Percentiles rank a stretch among this genome's conserved stretches.
Conservation (phyloP, 1,140 invertebrate species). For the Drosophila nigromelanica region DNA sequence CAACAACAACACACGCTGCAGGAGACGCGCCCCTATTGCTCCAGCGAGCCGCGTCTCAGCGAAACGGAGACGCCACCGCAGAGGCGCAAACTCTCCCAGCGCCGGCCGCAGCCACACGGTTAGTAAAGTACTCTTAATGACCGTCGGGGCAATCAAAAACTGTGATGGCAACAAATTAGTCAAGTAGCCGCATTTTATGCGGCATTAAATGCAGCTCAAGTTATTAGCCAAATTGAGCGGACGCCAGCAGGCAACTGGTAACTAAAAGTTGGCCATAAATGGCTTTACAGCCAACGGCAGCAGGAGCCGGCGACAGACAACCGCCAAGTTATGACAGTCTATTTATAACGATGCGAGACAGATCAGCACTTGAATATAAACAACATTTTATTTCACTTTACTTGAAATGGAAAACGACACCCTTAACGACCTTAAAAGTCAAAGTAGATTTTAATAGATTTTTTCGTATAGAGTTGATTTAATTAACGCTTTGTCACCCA, state of each 20-base stretch:
- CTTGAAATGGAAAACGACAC: too few species aligned
- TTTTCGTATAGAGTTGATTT: slow-evolving; percentile 49
- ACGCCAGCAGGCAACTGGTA: slow-evolving; percentile 17
- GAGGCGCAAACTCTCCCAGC: slow-evolving; percentile 84
- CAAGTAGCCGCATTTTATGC: slow-evolving; percentile 64
- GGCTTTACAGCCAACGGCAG: slow-evolving; percentile 23
- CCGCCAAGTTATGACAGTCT: slow-evolving; percentile 23
- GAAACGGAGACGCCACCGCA: slow-evolving; percentile 83
- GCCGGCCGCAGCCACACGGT: slow-evolving; percentile 84
- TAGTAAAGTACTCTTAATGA: slow-evolving; percentile 62
- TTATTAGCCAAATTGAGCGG: slow-evolving; percentile 69
- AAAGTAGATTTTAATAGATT: slow-evolving; percentile 11
- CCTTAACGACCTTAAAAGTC: neutral
- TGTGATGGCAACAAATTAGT: slow-evolving; percentile 65
- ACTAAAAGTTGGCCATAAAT: slow-evolving; percentile 54
- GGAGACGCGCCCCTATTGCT: slow-evolving; percentile 79
- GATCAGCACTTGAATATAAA: neutral
- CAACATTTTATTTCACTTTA: neutral
- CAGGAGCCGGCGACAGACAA: slow-evolving; percentile 17
- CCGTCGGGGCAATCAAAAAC: slow-evolving; percentile 52
- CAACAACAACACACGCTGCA: slow-evolving; percentile 74
- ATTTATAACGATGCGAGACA: slow-evolving; percentile 6
- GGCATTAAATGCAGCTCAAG: slow-evolving; percentile 53
- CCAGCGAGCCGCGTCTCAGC: slow-evolving; percentile 80
- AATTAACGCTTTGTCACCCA: slow-evolving; percentile 39